These are phyloP conservation scores for Leistus spinibarbis DNA, from an alignment of 2,888 invertebrate genomes.

Conservation along the genomic window DNA sequence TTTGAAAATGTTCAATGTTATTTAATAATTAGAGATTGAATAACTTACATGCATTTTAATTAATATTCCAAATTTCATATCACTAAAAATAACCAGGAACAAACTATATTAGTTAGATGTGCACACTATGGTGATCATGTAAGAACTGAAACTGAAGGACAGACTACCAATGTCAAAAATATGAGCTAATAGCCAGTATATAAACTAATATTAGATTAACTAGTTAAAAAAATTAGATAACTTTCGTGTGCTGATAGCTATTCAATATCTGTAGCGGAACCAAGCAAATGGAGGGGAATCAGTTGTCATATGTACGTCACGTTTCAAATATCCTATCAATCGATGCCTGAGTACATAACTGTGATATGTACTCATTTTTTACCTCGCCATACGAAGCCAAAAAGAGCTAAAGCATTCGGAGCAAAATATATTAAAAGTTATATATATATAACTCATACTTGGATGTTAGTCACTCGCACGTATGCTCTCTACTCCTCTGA, in stretches of 20 bases:
- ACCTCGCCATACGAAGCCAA: too few relatives aligned
- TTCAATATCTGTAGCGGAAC: neutral
- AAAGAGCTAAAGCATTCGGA: too few relatives aligned
- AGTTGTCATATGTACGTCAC: neutral
- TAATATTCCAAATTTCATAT: neutral
- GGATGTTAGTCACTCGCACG: too few relatives aligned
- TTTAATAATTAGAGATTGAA: neutral
- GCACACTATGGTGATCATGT: neutral
- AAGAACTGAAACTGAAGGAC: neutral
- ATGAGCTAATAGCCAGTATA: neutral
- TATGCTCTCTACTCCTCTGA: too few relatives aligned
- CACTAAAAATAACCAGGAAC: neutral
- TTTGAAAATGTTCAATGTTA: too few relatives aligned
- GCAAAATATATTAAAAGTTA: too few relatives aligned
- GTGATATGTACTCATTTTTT: too few relatives aligned
- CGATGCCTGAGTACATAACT: too few relatives aligned
- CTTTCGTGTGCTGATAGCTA: neutral
- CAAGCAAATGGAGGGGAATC: neutral
- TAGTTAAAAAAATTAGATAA: neutral
- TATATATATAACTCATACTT: too few relatives aligned
- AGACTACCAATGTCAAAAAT: neutral
- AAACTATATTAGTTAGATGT: too few relatives aligned
- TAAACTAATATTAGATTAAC: neutral
- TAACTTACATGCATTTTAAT: neutral
- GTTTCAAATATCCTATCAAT: too few relatives aligned